These are phyloP conservation scores for Salminus brasiliensis DNA, from an alignment of 2,113 vertebrate genomes.

Conservation along the genomic window DNA sequence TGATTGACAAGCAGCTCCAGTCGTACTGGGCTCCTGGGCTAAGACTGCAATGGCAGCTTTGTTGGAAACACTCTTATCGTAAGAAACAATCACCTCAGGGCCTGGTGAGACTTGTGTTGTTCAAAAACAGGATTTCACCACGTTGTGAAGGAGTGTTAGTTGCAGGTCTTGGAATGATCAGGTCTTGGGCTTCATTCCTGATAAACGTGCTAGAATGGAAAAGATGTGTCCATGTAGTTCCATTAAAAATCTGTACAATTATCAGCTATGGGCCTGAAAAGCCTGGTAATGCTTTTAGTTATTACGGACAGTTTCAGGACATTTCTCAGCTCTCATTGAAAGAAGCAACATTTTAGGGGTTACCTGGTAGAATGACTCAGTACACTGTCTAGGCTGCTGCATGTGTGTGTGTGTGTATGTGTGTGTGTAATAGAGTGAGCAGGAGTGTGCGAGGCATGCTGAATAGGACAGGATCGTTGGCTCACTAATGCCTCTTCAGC, in stretches of 20 bases:
- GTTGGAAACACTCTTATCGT: conserved; percentile 69
- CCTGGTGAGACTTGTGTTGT: conserved; percentile 39
- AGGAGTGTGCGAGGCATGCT: conserved; percentile 44
- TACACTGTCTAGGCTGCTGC: conserved; percentile 19
- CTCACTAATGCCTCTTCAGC: conserved; percentile 58
- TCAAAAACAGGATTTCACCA: not conserved
- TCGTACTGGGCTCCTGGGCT: conserved; percentile 48
- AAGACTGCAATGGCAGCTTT: conserved; percentile 72
- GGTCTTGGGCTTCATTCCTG: too few species aligned
- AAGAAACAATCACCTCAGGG: conserved; percentile 69
- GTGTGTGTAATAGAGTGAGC: conserved; percentile 37
- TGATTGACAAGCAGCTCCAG: conserved; percentile 65
- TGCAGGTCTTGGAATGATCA: not conserved
- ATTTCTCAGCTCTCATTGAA: not conserved
- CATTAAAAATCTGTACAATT: too few species aligned
- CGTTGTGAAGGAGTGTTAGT: conserved; percentile 10
- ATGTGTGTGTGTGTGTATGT: conserved; percentile 16
- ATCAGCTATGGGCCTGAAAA: too few species aligned
- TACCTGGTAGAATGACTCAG: conserved; percentile 16
- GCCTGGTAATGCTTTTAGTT: too few species aligned
- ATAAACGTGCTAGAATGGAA: too few species aligned
- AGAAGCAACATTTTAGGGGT: not conserved
- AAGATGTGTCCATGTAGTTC: too few species aligned
- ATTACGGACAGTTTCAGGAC: too few species aligned
- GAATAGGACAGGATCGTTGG: conserved; percentile 58